Evolutionary conservation across 1,140 invertebrate genomes (phyloP).

Genomic region (Atta colombica): DNA sequence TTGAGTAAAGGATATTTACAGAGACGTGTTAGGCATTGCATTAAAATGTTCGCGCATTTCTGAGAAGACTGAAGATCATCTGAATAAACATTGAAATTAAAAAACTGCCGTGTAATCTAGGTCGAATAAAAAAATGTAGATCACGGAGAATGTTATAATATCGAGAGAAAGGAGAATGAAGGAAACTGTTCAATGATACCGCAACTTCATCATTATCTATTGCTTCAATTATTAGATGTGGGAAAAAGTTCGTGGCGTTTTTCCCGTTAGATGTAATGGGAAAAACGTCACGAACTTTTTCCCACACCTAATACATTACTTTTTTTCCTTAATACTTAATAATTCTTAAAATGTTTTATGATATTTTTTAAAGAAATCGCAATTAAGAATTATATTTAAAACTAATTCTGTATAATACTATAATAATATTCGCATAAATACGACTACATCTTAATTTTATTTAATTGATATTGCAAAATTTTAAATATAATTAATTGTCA

Average conservation of each 20-base stretch:
- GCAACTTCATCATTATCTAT: not conserved
- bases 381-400: not conserved
- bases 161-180: slow-evolving; percentile 47
- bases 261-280: too few species aligned
- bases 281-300: too few species aligned
- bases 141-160: slow-evolving; percentile 46
- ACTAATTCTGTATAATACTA: too few species aligned
- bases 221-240: not conserved
- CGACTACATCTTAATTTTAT: not conserved
- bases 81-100: slow-evolving; percentile 17
- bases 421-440: not conserved
- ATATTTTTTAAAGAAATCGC: not conserved
- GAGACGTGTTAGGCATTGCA: not conserved
- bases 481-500: not conserved
- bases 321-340: not conserved
- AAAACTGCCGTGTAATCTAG: slow-evolving; percentile 11
- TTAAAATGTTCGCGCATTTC: not conserved
- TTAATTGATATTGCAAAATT: not conserved
- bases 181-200: slow-evolving; percentile 33
- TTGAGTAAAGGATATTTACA: not conserved
- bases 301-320: not conserved
- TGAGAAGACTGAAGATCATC: not conserved
- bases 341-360: not conserved
- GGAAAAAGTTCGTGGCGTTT: too few species aligned
- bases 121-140: slow-evolving; percentile 44